Base-by-base conservation (phyloP, 2,797 vertebrate species). In the Allobates femoralis region DNA sequence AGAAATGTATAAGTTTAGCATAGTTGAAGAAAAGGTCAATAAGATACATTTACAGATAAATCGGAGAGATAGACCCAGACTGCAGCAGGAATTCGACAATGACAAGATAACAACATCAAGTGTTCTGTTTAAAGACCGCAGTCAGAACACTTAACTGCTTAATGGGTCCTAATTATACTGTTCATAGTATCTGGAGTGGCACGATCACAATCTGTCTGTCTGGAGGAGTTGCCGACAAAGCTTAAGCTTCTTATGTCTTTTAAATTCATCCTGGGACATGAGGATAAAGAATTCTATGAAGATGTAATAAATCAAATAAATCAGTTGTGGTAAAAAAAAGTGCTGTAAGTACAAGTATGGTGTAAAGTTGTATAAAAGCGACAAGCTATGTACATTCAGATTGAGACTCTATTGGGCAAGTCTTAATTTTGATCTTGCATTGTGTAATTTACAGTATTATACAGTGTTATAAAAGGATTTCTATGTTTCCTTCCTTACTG, bases 1-100 rank as follows among this genome's bases (percentile, higher is more conserved):
- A 79, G 76, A 79, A 73, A 79, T 79, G 30, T 41, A 41, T n/a
- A 78, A 62, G n/a, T 77, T 75, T 46, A 79, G 28, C 46, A 85
- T 69, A 69, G 67, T 67, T 78, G 83, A 79, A 79, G 50, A 67
- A 30, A 67, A 69, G 74, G 60, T 77, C 64, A 85, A 69, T 79
- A 55, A 76, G 71, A 77, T 84, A 84, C 41, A 62, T 77, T 84
- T 83, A 64, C 83, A 84, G 83, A 84, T 77, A 34, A 55, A 77
- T 51, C 53, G 30, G 58, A 77, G 55, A 74, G 34, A 83, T 74
- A 75, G 56, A 76, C 26, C 55, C 18, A 51, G 69, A 77, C 75
- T 30, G 66, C 18, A 26, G 60, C 41, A 77, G 58, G 83, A 77
- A 84, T 77, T 64, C 30, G 37, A 62, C 56, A 62, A 66, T 84